Evolutionary conservation across 2,113 vertebrate genomes (phyloP).

Genomic region (Rhineura floridana): DNA sequence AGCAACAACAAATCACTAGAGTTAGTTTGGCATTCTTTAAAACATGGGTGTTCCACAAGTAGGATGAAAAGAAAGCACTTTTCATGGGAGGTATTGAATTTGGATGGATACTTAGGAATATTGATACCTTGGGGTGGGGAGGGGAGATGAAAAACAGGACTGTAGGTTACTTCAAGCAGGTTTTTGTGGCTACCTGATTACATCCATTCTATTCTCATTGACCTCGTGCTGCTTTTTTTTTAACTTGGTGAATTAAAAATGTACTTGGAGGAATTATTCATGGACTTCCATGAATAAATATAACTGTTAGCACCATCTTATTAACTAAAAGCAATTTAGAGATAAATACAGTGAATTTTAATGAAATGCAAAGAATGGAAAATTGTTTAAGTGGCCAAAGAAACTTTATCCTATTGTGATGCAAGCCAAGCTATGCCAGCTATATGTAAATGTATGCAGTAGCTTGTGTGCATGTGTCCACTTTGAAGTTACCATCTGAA

Average conservation of each 20-base stretch:
- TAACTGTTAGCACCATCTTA: constrained; percentile 72
- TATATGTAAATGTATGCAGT: constrained; percentile 85
- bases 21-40: fast-evolving
- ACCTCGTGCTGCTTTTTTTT: constrained; percentile 41
- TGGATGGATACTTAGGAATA: fast-evolving
- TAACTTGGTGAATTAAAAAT: constrained; percentile 18
- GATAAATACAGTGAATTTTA: constrained; percentile 80
- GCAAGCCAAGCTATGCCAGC: constrained; percentile 80
- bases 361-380: constrained; percentile 77
- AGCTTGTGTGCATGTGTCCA: constrained; percentile 79
- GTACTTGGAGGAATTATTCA: constrained; percentile 72
- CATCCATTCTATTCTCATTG: constrained; percentile 59
- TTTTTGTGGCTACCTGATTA: constrained; percentile 58
- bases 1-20: neutral
- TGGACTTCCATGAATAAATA: constrained; percentile 75
- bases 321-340: constrained; percentile 71
- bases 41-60: neutral
- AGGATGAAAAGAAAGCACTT: neutral
- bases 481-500: constrained; percentile 87
- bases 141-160: neutral
- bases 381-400: constrained; percentile 85
- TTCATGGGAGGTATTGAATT: neutral
- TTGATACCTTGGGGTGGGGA: neutral
- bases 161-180: constrained; percentile 13
- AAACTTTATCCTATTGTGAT: constrained; percentile 80